Base-by-base conservation (phyloP, 2,888 invertebrate genomes). In the Rapana venosa region DNA sequence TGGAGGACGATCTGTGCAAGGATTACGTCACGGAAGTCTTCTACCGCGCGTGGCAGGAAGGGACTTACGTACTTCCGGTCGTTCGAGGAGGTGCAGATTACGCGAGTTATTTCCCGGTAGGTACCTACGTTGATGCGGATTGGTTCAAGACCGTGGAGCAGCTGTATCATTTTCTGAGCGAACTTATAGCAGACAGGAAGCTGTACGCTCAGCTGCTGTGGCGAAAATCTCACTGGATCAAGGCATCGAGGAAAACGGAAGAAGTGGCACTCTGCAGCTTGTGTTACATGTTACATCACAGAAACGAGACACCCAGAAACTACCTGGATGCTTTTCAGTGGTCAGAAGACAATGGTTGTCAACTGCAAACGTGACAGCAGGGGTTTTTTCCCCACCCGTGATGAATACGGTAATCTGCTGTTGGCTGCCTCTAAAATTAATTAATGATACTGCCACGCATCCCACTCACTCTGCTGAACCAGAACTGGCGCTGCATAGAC, bases 41-140 rank as follows among this genome's bases (percentile, higher is more conserved):
- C 66, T 88, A 88, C 83, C 88, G 88, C 83, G 88, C 88, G 13
- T 88, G 88, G 88, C 88, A 83, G 81, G 61, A 77, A 36, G 88
- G 81, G 13, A 79, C 56, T 30, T 26, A 74, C 35, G 35, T 88
- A 32, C 58, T 88, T 47, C 88, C 88, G 20, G 88, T 88, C 0
- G 88, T 88, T 32, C 88, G 88, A 4, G 88, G 88, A 36, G 88
- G 88, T 0, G 35, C 83, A 0, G 32, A 61, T 32, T 88, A 88
- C 70, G 47, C 36, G 61, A 26, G 66, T 6, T 88, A 88, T 36
- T 88, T 88, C 35, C 88, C 88, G 15, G 35, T 83, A 36, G 88
- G 88, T 0, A 88, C 88, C 11, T 88, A 61, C 81, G n/a, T 88
- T 35, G 66, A 88, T 32, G 88, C 66, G 0, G 83, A 88, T 36